Evolutionary conservation across 2,888 invertebrate species (phyloP), one percentile per base, ranked within the genome.

Genomic region (Selenia dentaria): DNA sequence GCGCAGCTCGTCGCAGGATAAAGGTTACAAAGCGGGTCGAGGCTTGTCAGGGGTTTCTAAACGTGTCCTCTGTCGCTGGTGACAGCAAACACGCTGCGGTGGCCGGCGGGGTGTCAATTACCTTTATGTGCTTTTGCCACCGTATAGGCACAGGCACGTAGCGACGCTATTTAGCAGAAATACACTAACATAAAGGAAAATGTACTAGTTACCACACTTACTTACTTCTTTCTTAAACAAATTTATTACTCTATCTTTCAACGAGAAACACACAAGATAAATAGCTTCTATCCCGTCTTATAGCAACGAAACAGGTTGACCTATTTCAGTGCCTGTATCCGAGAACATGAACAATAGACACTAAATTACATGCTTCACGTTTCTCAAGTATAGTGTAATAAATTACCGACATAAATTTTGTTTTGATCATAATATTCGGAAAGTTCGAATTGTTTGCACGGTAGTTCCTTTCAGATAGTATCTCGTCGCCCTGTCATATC

Each of bases 11-110:
- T 43, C 38, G 36, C 34, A 32, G 48, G 35, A 42, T 42, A 39
- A 40, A 55, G 49, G 54, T 47, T 44, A 46, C 50, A 34, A 42
- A 40, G 49, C 37, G 41, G 50, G 53, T 56, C 46, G 51, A 41
- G 44, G 27, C 51, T 49, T 51, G 56, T 56, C 29, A 45, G 35
- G 39, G 51, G 50, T 51, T 53, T 47, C 34, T 45, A 39, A 37
- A 33, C 52, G 38, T 50, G 52, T 52, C 46, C 37, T 47, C 36
- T 48, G 40, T 38, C 42, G 39, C 24, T 27, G 25, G 38, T 46
- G 46, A 46, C 39, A 27, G 34, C 13, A 33, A 51, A 49, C 53
- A 53, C 41, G 46, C 29, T 14, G 39, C 43, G 27, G 33, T 41
- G 33, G 28, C 20, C 37, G 25, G 22, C 14, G 11, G 31, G 34